A percentile compares a stretch with the other conserved stretches of the same genome.
Evolutionary conservation across 2,797 vertebrate genomes (phyloP).

Genomic region (Macropus fuliginosus): DNA sequence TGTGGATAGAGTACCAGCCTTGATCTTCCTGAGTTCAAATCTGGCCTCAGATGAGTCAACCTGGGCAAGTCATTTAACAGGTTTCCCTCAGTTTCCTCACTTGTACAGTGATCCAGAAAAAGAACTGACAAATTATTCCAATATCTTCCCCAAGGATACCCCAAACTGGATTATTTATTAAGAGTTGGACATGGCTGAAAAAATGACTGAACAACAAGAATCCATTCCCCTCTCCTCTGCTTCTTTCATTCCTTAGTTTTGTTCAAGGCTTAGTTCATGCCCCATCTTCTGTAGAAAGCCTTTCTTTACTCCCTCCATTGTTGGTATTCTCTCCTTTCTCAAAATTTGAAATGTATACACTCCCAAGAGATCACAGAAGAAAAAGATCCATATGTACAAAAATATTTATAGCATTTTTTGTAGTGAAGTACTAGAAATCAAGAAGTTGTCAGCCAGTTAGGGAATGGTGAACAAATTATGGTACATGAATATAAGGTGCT

Average conservation of each 20-base stretch:
- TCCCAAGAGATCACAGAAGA: background rate
- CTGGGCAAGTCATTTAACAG: background rate
- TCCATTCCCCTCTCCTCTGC: background rate
- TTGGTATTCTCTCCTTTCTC: background rate
- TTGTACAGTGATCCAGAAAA: background rate
- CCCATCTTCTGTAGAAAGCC: background rate
- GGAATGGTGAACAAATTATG: background rate
- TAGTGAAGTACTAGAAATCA: background rate
- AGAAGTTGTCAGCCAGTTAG: background rate
- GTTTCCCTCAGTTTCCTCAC: background rate
- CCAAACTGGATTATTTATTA: background rate
- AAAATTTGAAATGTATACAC: background rate
- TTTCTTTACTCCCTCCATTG: background rate
- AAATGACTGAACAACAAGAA: background rate
- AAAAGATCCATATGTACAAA: background rate
- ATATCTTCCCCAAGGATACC: background rate
- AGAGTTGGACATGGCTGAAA: background rate
- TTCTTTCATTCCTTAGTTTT: background rate
- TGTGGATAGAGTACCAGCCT: background rate
- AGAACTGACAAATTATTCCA: background rate
- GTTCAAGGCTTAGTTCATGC: background rate
- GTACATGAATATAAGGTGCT: background rate
- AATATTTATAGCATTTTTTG: background rate
- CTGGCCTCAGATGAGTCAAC: background rate
- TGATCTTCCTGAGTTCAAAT: background rate